phyloP scores from a whole-genome alignment of 2,888 invertebrate species.

The Parnassius glacialis region DNA sequence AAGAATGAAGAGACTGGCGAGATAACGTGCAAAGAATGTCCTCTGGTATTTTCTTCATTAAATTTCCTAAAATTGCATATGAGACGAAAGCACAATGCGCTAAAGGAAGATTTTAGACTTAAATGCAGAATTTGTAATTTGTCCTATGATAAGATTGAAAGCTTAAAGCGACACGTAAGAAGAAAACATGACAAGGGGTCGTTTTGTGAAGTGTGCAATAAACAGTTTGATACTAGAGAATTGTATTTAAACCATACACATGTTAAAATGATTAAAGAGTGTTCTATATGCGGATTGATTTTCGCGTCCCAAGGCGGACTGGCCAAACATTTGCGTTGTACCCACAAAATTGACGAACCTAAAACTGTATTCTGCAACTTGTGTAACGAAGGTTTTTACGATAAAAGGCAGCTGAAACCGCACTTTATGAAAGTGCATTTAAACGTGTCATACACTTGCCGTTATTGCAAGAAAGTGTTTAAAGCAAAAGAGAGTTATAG shows the following conservation, averaged over 20 bases:
- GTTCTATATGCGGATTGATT: slow-evolving; percentile 63
- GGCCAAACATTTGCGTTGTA: slow-evolving; percentile 64
- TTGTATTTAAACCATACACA: slow-evolving; percentile 63
- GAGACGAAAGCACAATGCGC: slow-evolving; percentile 67
- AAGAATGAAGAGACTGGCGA: slow-evolving; percentile 61
- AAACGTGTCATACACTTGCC: slow-evolving; percentile 65
- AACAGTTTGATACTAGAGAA: slow-evolving; percentile 61
- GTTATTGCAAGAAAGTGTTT: slow-evolving; percentile 59
- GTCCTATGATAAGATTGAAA: slow-evolving; percentile 73
- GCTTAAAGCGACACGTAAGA: slow-evolving; percentile 65
- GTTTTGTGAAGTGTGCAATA: slow-evolving; percentile 63
- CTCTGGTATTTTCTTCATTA: slow-evolving; percentile 62
- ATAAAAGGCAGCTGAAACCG: slow-evolving; percentile 61
- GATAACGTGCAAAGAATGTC: slow-evolving; percentile 62
- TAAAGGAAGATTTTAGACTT: slow-evolving; percentile 60
- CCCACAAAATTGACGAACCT: slow-evolving; percentile 61
- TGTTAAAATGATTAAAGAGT: slow-evolving; percentile 58
- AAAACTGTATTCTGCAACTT: slow-evolving; percentile 62
- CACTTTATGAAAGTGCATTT: slow-evolving; percentile 68
- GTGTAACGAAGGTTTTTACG: slow-evolving; percentile 66
- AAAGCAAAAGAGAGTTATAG: slow-evolving; percentile 68
- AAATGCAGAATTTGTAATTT: slow-evolving; percentile 69
- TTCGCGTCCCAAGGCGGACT: slow-evolving; percentile 64
- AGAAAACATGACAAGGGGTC: slow-evolving; percentile 66
- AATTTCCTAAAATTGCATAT: slow-evolving; percentile 68